Conservation (phyloP, 2,888 invertebrate species). For the Habrosyne pyritoides region DNA sequence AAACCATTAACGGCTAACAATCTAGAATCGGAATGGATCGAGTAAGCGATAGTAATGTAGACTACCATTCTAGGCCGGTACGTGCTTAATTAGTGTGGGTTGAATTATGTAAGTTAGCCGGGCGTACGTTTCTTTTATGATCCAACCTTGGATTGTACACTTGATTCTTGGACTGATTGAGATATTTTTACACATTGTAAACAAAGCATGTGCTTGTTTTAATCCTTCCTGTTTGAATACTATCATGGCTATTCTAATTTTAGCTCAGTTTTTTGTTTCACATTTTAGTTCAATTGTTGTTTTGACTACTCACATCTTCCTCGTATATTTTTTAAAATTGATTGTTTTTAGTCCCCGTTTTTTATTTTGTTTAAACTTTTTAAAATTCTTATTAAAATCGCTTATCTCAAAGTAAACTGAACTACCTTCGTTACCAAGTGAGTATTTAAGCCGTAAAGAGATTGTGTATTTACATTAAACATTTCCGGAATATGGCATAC, state of each 20-base stretch:
- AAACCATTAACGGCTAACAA: slow-evolving; percentile 46
- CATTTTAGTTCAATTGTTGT: background rate
- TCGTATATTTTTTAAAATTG: background rate
- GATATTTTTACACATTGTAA: slow-evolving; percentile 66
- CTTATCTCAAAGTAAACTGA: slow-evolving; percentile 39
- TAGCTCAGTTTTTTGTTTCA: background rate
- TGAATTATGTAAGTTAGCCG: slow-evolving; percentile 63
- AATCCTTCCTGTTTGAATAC: slow-evolving; percentile 35
- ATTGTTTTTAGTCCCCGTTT: slow-evolving; percentile 16
- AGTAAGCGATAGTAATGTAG: slow-evolving; percentile 55
- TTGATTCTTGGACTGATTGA: slow-evolving; percentile 72
- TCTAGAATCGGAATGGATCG: slow-evolving; percentile 46
- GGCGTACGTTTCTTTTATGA: slow-evolving; percentile 60
- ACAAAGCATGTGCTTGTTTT: slow-evolving; percentile 37
- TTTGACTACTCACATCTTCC: too few relatives aligned
- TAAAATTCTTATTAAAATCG: background rate
- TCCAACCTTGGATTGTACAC: slow-evolving; percentile 65
- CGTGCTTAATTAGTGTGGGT: slow-evolving; percentile 72
- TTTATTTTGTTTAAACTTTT: slow-evolving; percentile 13
- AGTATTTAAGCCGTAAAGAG: slow-evolving; percentile 60
- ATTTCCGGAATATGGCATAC: slow-evolving; percentile 70
- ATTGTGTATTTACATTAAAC: slow-evolving; percentile 53
- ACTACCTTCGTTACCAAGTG: slow-evolving; percentile 63
- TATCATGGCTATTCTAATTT: background rate
- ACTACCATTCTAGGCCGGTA: slow-evolving; percentile 61